Base-by-base conservation (phyloP, 2,797 vertebrate species). In the Muscicapa comitata region DNA sequence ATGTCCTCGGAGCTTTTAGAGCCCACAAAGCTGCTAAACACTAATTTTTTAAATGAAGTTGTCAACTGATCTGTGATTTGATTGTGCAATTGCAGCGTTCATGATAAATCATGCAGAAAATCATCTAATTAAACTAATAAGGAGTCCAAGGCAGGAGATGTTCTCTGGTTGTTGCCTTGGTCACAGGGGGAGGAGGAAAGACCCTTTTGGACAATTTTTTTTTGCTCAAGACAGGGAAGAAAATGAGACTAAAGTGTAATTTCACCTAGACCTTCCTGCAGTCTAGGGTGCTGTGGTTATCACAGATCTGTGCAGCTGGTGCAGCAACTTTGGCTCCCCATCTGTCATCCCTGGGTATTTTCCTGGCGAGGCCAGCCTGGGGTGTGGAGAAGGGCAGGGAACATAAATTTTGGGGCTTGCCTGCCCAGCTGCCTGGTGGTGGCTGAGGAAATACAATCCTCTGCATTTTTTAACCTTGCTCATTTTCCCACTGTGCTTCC, bases 11-110 rank as follows among this genome's bases (percentile, higher is more conserved):
- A 55, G 80, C 88, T 90, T 85, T 86, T 89, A 86, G 83, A 92
- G 94, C 80, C 48, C 1, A 1, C 81, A 88, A 50, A 97, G 94
- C 94, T 81, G 76, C 91, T 80, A 67, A 79, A 91, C 63, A 35
- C 79, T 93, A 79, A 93, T 51, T 48, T 96, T 97, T 96, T 81
- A 95, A 96, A 97, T 96, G 95, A 98, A 97, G 94, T 93, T 96
- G 95, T 98, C 96, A 97, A 95, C 85, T 15, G 82, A 91, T 94
- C 91, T 95, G 93, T 91, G 94, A 77, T 92, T 96, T 96, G 93
- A 91, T 96, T 86, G 95, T 40, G 66, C 93, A 90, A 40, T 91
- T 61, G 50, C 90, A 76, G 77, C 25, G 13, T 76, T 90, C 77
- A 67, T 68, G 88, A 90, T 92, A 93, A 82, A 95, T 94, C 89